Percentiles rank a stretch among this genome's conserved stretches.
phyloP scores from a whole-genome alignment of 2,797 vertebrate genomes.

The Paratrypauchen microcephalus region DNA sequence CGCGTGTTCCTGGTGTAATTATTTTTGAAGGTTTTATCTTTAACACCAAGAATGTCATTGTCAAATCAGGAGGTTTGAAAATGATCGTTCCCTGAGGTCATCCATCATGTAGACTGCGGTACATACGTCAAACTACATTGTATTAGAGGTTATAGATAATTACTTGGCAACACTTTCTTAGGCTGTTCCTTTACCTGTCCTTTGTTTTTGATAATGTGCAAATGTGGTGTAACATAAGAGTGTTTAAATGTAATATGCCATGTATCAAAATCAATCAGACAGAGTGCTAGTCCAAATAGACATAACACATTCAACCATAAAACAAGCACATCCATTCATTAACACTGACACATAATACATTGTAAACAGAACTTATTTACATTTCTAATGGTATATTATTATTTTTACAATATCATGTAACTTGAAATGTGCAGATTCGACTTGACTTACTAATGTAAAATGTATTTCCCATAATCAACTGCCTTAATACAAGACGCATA shows the following conservation, averaged over 20 bases:
- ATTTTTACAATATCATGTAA: background rate
- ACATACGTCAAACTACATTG: background rate
- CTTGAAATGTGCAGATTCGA: too few species aligned
- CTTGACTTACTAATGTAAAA: too few species aligned
- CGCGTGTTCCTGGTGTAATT: background rate
- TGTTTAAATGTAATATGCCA: background rate
- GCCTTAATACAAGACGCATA: background rate
- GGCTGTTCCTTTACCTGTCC: background rate
- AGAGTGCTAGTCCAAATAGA: too few species aligned
- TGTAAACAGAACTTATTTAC: background rate
- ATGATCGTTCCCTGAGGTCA: background rate
- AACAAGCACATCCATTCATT: too few species aligned
- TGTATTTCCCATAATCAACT: too few species aligned
- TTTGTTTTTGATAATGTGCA: background rate
- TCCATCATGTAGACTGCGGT: background rate
- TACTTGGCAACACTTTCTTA: background rate
- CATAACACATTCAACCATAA: too few species aligned
- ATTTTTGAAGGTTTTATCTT: background rate
- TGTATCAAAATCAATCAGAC: too few species aligned
- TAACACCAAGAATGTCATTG: background rate
- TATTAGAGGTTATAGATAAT: constrained; percentile 4
- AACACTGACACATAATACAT: too few species aligned
- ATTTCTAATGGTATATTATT: background rate
- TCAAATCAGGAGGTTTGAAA: background rate
- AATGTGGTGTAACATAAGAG: background rate